Evolutionary conservation across 2,797 vertebrate genomes (phyloP), one percentile per base, ranked within the genome.

Genomic region (Potorous gilbertii): DNA sequence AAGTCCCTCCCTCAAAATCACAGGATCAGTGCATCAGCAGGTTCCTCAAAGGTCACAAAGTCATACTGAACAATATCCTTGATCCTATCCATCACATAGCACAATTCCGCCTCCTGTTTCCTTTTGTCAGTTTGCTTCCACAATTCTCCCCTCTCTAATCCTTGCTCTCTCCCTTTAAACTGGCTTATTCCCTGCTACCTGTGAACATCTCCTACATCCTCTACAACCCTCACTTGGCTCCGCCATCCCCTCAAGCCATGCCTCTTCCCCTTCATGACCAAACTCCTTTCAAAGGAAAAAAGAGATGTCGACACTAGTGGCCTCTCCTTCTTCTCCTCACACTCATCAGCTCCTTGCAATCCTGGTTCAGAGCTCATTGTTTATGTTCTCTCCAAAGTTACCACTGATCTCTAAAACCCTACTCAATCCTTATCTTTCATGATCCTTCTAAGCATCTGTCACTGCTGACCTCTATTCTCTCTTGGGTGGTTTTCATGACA

Each of bases 131-230:
- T 28, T 5, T 4, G 0, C 14, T 13, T 6, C 18, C 10, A 31
- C 0, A 8, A 3, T 50, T 54, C 27, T 11, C 5, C 3, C 55
- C 16, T 31, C 40, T n/a, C 50, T 0, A 0, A 0, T 21, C 1
- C 18, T 57, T 2, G 40, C 50, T 40, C 46, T 89, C 74, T 34
- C 31, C 1, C 34, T 66, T 18, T n/a, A 34, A 66, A 14, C 34
- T 66, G 62, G 13, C 34, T 66, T 34, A 66, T 66, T n/a, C 62
- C 34, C 31, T 66, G 31, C 62, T 66, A 6, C 62, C 62, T 66
- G 18, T 5, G 18, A n/a, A 66, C 14, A 6, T 66, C 34, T 1
- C 13, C 62, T n/a, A 29, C 62, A 66, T n/a, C 62, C 31, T 66
- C n/a, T 66, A 66, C n/a, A 29, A 66, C 31, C 34, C 59, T 62